Evolutionary conservation across 2,797 vertebrate genomes (phyloP), one percentile per base, ranked within the genome.

Genomic region (Myotis planiceps): DNA sequence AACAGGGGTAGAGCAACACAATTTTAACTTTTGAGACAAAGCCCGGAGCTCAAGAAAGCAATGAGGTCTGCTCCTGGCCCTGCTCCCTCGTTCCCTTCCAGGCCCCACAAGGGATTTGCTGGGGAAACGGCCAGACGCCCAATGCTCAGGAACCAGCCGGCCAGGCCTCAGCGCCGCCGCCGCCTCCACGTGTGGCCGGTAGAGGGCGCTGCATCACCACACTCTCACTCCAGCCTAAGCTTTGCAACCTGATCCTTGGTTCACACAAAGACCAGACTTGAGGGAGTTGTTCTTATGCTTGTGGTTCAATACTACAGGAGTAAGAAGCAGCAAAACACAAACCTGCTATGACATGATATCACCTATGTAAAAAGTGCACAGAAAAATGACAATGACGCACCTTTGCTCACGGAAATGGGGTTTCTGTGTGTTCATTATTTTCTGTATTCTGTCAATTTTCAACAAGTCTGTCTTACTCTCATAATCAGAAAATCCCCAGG

Each of bases 191-290:
- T 49, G 7, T 32, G 84, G 95, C 45, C 97, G 86, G 97, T 95
- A 97, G 97, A 97, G 97, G 97, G 97, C 87, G 55, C 96, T 45
- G 66, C 19, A 12, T 32, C 96, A 95, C 95, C 90, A 10, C n/a
- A 0, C 51, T 34, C 94, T 90, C 87, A 18, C 45, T 1, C 34
- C 3, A 42, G 74, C 88, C 82, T 1, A 0, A 21, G 25, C 58
- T 23, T 39, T 37, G 93, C 49, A 25, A 39, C 42, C 1, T 4
- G 76, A 91, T 93, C 55, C 55, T n/a, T 0, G 49, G 23, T 63
- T 19, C 91, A 96, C 96, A 97, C 95, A 97, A 97, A 97, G 95
- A 66, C 83, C 63, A 21, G 21, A 18, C 37, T 25, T 9, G 18
- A 68, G 39, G 71, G 49, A 14, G n/a, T 16, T 16, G 19, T 86